Evolutionary conservation across 1,140 invertebrate species (phyloP).

Genomic region (Calliphora vicina): DNA sequence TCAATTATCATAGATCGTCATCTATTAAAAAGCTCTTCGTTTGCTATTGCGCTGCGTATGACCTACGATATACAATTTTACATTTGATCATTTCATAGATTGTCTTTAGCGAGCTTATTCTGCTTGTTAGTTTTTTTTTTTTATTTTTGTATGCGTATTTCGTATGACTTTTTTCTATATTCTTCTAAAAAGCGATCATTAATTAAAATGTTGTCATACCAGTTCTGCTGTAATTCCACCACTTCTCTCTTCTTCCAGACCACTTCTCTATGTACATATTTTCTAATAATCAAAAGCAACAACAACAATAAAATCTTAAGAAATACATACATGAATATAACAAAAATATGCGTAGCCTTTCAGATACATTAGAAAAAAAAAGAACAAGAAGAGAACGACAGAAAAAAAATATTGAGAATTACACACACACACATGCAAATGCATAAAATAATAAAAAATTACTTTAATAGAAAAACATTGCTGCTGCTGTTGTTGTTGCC

Average conservation of each 20-base stretch:
- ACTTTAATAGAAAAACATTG: neutral
- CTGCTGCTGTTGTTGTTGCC: neutral
- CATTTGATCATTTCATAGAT: neutral
- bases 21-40: neutral
- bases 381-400: neutral
- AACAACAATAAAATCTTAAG: neutral
- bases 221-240: neutral
- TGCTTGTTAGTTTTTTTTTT: too few species aligned
- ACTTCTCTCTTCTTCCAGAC: neutral
- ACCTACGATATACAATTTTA: neutral
- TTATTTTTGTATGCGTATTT: neutral
- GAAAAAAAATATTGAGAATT: neutral
- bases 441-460: neutral
- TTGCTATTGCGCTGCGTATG: constrained; percentile 15
- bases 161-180: neutral
- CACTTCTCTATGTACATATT: too few species aligned
- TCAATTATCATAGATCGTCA: neutral
- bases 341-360: neutral
- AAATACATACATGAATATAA: neutral
- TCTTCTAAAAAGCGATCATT: neutral
- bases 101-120: neutral
- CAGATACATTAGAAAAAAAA: neutral
- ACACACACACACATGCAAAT: neutral
- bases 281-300: neutral
- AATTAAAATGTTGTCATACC: neutral